Percentiles rank a stretch among this genome's conserved stretches.
phyloP scores from a whole-genome alignment of 2,113 vertebrate species.

The Sylvietta virens region DNA sequence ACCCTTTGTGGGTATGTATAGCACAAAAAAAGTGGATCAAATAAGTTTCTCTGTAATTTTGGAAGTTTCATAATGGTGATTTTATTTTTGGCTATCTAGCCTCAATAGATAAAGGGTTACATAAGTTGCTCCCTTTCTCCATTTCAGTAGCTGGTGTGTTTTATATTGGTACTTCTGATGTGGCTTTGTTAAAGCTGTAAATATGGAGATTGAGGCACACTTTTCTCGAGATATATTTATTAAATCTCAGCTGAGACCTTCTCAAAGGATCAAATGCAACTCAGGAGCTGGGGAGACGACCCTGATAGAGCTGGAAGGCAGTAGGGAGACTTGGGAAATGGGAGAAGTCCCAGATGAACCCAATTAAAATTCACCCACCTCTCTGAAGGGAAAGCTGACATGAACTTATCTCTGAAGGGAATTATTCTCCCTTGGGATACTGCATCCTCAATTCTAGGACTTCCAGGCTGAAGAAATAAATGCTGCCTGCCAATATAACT shows the following conservation, averaged over 20 bases:
- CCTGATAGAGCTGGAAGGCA: neutral
- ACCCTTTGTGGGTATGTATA: neutral
- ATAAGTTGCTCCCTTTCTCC: neutral
- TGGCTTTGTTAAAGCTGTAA: neutral
- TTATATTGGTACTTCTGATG: neutral
- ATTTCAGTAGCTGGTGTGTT: neutral
- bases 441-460: neutral
- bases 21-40: neutral
- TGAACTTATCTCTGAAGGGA: neutral
- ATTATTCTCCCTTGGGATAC: conserved; percentile 2
- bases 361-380: conserved; percentile 31
- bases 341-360: conserved; percentile 12
- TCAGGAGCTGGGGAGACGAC: neutral
- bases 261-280: conserved; percentile 5
- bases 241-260: conserved; percentile 13
- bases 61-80: neutral
- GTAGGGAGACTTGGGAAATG: neutral
- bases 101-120: neutral
- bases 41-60: neutral
- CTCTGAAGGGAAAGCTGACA: conserved; percentile 24
- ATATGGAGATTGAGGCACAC: neutral
- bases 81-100: neutral
- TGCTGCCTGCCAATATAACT: neutral
- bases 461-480: neutral
- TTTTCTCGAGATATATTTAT: neutral